Evolutionary conservation across 2,888 invertebrate species (phyloP).

Genomic region (Argyresthia goedartella): DNA sequence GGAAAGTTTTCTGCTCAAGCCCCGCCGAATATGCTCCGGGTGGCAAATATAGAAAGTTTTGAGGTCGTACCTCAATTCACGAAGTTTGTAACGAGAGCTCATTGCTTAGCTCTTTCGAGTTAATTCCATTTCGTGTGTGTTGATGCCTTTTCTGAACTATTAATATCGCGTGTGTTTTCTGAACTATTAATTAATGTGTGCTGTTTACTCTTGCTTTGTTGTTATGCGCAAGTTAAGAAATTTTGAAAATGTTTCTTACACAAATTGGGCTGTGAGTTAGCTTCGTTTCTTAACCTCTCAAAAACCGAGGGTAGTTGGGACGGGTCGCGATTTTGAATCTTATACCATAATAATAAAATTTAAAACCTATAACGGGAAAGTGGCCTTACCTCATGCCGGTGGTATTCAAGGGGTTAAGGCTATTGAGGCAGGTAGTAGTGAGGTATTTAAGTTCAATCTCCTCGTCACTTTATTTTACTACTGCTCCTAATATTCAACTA

Average conservation of each 20-base stretch:
- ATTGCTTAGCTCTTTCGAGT: not conserved
- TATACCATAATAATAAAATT: too few species aligned
- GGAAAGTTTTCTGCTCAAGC: constrained; percentile 4
- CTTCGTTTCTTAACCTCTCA: not conserved
- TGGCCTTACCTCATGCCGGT: too few species aligned
- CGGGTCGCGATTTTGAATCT: too few species aligned
- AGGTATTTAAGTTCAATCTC: not conserved
- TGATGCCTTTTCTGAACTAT: too few species aligned
- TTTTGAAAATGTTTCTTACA: not conserved
- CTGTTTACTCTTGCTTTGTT: not conserved
- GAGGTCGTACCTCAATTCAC: constrained; percentile 4
- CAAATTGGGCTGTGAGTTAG: not conserved
- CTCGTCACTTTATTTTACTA: not conserved
- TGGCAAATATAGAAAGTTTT: constrained; percentile 7
- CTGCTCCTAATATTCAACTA: too few species aligned
- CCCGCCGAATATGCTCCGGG: constrained; percentile 6
- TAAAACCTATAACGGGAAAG: too few species aligned
- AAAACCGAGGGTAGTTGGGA: too few species aligned
- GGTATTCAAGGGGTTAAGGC: too few species aligned
- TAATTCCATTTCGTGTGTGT: not conserved
- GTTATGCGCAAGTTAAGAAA: not conserved
- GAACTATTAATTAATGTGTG: too few species aligned
- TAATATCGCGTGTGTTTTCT: too few species aligned
- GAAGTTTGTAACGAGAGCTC: not conserved
- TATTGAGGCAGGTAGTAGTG: too few species aligned